phyloP scores from a whole-genome alignment of 2,797 vertebrate species.

The Percopsis omiscomaycus region DNA sequence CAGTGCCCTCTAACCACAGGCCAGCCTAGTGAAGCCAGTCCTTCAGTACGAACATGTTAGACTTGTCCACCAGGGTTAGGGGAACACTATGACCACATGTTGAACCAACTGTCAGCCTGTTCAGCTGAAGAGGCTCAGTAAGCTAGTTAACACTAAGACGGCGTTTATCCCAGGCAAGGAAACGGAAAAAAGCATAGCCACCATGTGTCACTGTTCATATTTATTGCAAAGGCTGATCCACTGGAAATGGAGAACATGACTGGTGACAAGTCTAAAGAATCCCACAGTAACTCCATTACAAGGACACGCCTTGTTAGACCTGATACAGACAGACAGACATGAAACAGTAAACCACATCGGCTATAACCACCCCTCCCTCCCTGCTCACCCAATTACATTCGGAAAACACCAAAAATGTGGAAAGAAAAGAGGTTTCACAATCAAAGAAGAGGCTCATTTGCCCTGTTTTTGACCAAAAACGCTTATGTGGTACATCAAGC shows the following conservation, averaged over 20 bases:
- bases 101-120: conserved; percentile 9
- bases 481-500: not conserved
- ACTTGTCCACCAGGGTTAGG: not conserved
- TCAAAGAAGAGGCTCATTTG: conserved; percentile 23
- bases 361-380: not conserved
- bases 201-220: conserved; percentile 7
- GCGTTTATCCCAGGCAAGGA: not conserved
- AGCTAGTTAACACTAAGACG: not conserved
- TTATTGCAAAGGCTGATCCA: not conserved
- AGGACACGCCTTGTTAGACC: too few species aligned
- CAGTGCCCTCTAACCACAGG: not conserved
- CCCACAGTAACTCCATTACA: not conserved
- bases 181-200: not conserved
- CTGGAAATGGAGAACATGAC: not conserved
- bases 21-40: conserved; percentile 13
- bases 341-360: too few species aligned
- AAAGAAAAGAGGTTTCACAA: conserved; percentile 1
- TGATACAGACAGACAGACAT: too few species aligned
- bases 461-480: conserved; percentile 7
- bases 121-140: not conserved
- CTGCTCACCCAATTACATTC: not conserved
- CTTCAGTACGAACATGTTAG: conserved; percentile 28
- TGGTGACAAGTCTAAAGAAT: not conserved
- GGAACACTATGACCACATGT: not conserved
- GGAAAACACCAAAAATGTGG: not conserved